Evolutionary conservation across 2,113 vertebrate genomes (phyloP).

Genomic region (Paraplagusia blochii): DNA sequence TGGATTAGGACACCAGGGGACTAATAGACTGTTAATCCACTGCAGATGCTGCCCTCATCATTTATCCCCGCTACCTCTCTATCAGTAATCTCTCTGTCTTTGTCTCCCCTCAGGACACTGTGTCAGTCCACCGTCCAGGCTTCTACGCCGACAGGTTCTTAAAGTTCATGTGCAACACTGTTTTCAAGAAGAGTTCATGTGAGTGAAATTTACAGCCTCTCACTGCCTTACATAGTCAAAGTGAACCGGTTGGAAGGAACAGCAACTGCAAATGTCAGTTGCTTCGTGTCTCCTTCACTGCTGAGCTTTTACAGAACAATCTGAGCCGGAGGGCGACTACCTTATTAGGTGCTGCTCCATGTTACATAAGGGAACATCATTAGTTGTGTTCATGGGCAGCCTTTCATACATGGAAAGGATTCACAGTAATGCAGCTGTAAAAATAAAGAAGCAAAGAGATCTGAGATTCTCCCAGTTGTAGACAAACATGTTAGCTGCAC

Average conservation of each 20-base stretch:
- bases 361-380: constrained; percentile 4
- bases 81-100: constrained; percentile 43
- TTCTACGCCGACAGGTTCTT: constrained; percentile 98
- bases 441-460: too few species aligned
- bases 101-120: constrained; percentile 83
- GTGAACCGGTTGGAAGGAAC: constrained; percentile 14
- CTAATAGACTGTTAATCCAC: constrained; percentile 25
- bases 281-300: constrained; percentile 35
- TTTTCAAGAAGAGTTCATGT: constrained; percentile 96
- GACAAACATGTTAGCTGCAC: neutral
- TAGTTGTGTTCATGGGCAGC: constrained; percentile 4
- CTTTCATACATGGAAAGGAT: neutral
- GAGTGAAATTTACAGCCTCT: constrained; percentile 63
- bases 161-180: constrained; percentile 95
- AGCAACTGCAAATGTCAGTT: constrained; percentile 19
- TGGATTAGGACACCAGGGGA: constrained; percentile 22
- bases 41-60: constrained; percentile 11
- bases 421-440: neutral
- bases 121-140: constrained; percentile 94
- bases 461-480: too few species aligned
- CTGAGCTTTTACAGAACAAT: constrained; percentile 31
- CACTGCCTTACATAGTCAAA: constrained; percentile 60
- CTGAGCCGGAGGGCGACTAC: constrained; percentile 28
- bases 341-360: constrained; percentile 44
- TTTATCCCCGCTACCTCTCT: constrained; percentile 34